A percentile compares a stretch with the other conserved stretches of the same genome.
Conservation (phyloP, 2,113 vertebrate species). For the Gallinago media region DNA sequence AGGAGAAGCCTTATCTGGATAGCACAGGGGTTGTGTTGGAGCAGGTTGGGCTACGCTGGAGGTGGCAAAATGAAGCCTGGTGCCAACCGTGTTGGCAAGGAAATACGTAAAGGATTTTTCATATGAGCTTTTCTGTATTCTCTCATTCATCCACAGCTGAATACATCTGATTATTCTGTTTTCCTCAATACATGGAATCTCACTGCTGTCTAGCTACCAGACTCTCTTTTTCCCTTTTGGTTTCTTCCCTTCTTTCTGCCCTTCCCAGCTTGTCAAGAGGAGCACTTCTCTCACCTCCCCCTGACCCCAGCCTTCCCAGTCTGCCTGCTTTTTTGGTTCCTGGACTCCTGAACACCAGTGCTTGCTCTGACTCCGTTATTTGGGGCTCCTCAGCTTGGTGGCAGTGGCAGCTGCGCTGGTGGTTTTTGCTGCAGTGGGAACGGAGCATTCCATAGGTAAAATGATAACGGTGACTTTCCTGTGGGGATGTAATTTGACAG, state of each 20-base stretch:
- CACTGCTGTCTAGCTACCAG: neutral
- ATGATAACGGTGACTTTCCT: constrained; percentile 59
- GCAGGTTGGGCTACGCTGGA: neutral
- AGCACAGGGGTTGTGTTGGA: neutral
- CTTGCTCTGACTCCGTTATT: neutral
- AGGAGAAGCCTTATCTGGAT: neutral
- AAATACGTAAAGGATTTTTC: neutral
- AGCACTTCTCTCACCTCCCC: neutral
- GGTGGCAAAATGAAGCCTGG: neutral
- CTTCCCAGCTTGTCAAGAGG: neutral
- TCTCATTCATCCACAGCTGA: neutral
- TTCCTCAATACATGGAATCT: neutral
- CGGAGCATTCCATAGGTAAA: constrained; percentile 67
- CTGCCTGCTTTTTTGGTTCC: constrained; percentile 22
- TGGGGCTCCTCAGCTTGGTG: constrained; percentile 2
- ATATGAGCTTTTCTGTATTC: neutral
- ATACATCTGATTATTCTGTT: neutral
- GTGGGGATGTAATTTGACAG: constrained; percentile 63
- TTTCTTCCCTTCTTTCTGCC: neutral
- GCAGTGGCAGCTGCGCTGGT: constrained; percentile 54
- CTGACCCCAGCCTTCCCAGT: neutral
- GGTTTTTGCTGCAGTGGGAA: constrained; percentile 48
- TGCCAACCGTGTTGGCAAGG: neutral
- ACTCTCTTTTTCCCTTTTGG: neutral
- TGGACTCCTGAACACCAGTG: neutral